phyloP scores from a whole-genome alignment of 2,797 vertebrate species.

The Benthosema pterotum region DNA sequence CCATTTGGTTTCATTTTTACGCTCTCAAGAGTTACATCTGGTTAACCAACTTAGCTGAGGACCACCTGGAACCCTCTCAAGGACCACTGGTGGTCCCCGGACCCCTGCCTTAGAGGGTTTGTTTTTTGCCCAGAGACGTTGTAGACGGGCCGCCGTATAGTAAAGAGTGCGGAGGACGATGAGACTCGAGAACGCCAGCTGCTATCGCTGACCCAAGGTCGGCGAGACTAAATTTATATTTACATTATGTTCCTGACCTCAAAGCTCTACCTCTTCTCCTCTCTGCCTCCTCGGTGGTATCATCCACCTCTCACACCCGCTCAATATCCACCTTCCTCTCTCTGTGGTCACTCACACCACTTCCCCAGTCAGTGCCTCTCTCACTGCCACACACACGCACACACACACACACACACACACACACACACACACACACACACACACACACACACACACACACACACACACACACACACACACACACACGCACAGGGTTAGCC shows the following conservation, averaged over 20 bases:
- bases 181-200: not conserved
- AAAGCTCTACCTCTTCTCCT: not conserved
- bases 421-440: too few relatives aligned
- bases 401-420: not conserved
- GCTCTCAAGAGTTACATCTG: too few relatives aligned
- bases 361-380: not conserved
- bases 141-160: not conserved
- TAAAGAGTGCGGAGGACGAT: not conserved
- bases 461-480: not conserved
- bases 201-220: not conserved
- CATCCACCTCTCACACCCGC: conserved; percentile 12
- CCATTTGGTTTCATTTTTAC: too few relatives aligned
- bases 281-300: not conserved
- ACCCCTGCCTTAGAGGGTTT: not conserved
- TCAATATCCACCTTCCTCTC: not conserved
- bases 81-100: too few relatives aligned
- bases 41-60: too few relatives aligned
- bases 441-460: not conserved
- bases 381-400: not conserved
- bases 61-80: too few relatives aligned
- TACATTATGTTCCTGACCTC: too few relatives aligned
- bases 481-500: conserved; percentile 7
- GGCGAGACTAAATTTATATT: too few relatives aligned
- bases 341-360: not conserved
- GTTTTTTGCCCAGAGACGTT: not conserved